Conservation (phyloP, 2,113 vertebrate genomes). For the Saccopteryx leptura region DNA sequence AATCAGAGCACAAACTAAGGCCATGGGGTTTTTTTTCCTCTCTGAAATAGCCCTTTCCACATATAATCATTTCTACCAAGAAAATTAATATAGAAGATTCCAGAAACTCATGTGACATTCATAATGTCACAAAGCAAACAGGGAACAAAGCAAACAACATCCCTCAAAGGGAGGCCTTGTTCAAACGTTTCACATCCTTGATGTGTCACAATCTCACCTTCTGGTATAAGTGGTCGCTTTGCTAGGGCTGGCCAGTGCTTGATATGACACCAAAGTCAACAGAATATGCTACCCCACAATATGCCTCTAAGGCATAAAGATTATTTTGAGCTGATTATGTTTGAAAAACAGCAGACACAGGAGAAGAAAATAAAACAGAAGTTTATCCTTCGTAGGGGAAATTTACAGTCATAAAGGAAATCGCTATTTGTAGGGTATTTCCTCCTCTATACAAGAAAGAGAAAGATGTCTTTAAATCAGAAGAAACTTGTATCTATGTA, state of each 20-base stretch:
- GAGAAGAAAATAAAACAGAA: not conserved
- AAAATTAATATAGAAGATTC: not conserved
- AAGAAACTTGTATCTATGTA: not conserved
- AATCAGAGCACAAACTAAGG: not conserved
- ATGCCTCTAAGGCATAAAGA: not conserved
- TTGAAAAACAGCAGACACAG: not conserved
- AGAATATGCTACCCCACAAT: not conserved
- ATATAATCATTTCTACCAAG: not conserved
- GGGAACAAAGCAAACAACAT: not conserved
- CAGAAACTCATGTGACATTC: not conserved
- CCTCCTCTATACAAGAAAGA: not conserved
- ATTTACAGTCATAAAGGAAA: not conserved
- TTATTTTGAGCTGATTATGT: not conserved
- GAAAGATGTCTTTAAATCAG: not conserved
- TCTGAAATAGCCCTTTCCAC: not conserved
- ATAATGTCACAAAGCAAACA: conserved; percentile 42
- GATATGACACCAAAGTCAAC: not conserved
- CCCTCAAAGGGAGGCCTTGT: not conserved
- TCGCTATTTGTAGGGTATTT: not conserved
- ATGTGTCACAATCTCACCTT: not conserved
- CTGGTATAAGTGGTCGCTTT: not conserved
- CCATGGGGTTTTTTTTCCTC: not conserved
- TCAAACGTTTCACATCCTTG: not conserved
- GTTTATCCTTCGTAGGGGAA: not conserved
- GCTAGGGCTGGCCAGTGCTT: not conserved